Evolutionary conservation across 2,888 invertebrate species (phyloP).

Genomic region (Crossocerus cetratus): DNA sequence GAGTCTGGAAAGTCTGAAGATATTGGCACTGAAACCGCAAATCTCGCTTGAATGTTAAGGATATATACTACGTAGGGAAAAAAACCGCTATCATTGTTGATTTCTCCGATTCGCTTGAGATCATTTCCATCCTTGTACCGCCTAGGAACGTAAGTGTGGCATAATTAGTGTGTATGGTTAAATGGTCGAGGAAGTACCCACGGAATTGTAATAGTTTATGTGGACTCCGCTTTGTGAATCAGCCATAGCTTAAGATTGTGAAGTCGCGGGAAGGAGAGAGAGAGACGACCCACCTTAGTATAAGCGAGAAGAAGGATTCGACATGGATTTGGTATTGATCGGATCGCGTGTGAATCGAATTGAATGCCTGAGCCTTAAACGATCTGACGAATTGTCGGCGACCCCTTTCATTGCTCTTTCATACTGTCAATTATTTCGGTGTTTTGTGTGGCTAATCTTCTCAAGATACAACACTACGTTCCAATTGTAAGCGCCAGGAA

Average conservation of each 20-base stretch:
- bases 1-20: no score
- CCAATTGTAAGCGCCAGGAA: no score
- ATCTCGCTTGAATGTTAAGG: background rate
- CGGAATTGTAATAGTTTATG: constrained; percentile 17
- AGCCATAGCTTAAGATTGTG: constrained; percentile 15
- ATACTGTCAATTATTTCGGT: no score
- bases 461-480: no score
- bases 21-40: no score
- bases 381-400: no score
- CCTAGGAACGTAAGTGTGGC: constrained; percentile 26
- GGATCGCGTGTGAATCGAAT: background rate
- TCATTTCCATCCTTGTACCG: constrained; percentile 22
- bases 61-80: background rate
- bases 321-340: background rate
- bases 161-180: constrained; percentile 2
- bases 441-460: no score
- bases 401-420: no score
- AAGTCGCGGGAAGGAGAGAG: background rate
- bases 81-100: background rate
- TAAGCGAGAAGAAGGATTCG: background rate
- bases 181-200: background rate
- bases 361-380: no score
- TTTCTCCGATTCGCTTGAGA: constrained; percentile 5
- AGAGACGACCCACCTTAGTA: background rate
- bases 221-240: constrained; percentile 26